These are phyloP conservation scores for Carabus problematicus DNA, from an alignment of 2,888 invertebrate genomes.

Conservation along the genomic window DNA sequence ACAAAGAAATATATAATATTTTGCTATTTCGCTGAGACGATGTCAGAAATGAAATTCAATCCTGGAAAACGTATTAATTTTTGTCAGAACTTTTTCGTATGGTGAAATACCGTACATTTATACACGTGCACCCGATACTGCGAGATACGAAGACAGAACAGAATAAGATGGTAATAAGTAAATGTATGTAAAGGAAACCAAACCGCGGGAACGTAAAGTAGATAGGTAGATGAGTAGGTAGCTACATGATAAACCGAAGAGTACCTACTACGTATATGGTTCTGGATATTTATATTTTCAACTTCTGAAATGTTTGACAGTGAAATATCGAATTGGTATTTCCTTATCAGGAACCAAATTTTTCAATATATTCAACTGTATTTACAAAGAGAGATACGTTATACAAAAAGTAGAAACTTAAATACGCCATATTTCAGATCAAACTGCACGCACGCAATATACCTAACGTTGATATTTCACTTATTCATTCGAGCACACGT, in stretches of 20 bases:
- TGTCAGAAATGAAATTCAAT: constrained; percentile 38
- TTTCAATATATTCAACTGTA: constrained; percentile 37
- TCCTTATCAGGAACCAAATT: constrained; percentile 35
- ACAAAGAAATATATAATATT: neutral
- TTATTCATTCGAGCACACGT: constrained; percentile 22
- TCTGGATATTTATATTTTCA: constrained; percentile 32
- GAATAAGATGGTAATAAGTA: too few species aligned
- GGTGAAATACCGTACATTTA: too few species aligned
- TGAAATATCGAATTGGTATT: constrained; percentile 34
- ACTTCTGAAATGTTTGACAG: constrained; percentile 32
- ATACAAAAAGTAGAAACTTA: constrained; percentile 4
- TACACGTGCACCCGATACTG: too few species aligned
- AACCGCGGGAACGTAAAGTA: too few species aligned
- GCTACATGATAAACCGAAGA: too few species aligned
- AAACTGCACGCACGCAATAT: constrained; percentile 10
- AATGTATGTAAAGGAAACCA: too few species aligned
- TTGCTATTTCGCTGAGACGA: constrained; percentile 19
- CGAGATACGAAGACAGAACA: too few species aligned
- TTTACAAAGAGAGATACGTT: constrained; percentile 24
- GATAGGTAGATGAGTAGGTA: too few species aligned
- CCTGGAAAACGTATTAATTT: constrained; percentile 38
- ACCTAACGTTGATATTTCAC: constrained; percentile 13
- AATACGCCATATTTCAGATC: constrained; percentile 25
- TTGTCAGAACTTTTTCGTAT: constrained; percentile 17
- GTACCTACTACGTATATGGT: neutral